A percentile compares a stretch with the other conserved stretches of the same genome.
Evolutionary conservation across 2,797 vertebrate species (phyloP).

Genomic region (Knipowitschia caucasica): DNA sequence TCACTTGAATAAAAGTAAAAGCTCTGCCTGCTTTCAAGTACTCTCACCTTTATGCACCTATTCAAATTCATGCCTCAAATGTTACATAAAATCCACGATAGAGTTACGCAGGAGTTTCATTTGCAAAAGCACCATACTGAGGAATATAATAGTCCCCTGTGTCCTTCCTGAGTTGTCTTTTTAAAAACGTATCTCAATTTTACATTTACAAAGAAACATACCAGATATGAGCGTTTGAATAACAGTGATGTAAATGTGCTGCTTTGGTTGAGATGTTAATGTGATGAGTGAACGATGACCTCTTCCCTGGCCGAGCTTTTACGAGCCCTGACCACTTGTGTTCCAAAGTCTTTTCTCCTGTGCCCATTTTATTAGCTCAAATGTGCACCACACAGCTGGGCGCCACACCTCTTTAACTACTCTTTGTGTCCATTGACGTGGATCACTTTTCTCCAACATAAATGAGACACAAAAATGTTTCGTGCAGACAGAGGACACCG

Average conservation of each 20-base stretch:
- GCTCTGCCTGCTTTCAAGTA: too few species aligned
- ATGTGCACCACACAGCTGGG: slow-evolving; percentile 7
- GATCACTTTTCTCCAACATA: slow-evolving; percentile 18
- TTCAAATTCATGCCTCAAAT: slow-evolving; percentile 3
- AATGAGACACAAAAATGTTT: slow-evolving; percentile 16
- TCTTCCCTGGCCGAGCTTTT: slow-evolving; percentile 2
- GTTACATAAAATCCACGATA: not conserved
- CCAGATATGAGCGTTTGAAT: slow-evolving; percentile 8
- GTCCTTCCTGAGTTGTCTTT: slow-evolving; percentile 4
- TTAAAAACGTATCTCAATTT: not conserved
- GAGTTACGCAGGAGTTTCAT: not conserved
- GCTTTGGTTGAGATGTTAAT: slow-evolving; percentile 5
- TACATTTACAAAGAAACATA: slow-evolving; percentile 6
- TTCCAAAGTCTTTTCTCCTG: slow-evolving; percentile 2
- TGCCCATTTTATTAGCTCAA: slow-evolving; percentile 10
- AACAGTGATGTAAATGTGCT: slow-evolving; percentile 4
- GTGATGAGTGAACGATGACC: slow-evolving; percentile 11
- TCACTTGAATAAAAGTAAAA: not conserved
- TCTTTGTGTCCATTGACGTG: slow-evolving; percentile 10
- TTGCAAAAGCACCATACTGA: not conserved
- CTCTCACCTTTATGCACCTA: not conserved
- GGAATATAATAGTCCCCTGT: slow-evolving; percentile 2
- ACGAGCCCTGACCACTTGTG: not conserved
- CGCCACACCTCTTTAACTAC: slow-evolving; percentile 9
- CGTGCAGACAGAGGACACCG: too few species aligned